phyloP scores from a whole-genome alignment of 2,797 vertebrate species.

The Luscinia luscinia region DNA sequence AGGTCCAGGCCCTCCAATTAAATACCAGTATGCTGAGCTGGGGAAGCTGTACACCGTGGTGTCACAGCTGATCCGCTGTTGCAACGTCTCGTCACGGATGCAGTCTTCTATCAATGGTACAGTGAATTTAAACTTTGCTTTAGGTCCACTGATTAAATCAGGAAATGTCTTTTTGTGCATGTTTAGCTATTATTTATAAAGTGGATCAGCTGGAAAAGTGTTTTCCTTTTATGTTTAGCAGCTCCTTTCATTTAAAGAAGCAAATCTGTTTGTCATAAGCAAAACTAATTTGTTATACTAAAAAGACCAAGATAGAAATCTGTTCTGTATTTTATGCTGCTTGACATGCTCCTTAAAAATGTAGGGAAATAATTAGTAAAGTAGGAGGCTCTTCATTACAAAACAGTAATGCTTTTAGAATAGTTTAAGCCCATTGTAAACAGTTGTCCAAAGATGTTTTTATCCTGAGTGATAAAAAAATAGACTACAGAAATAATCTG shows the following conservation, averaged over 20 bases:
- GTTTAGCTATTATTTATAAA: background rate
- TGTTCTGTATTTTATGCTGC: background rate
- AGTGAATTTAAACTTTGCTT: background rate
- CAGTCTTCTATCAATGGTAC: constrained; percentile 99
- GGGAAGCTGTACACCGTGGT: constrained; percentile 98
- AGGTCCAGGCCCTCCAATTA: constrained; percentile 97
- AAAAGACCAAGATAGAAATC: background rate
- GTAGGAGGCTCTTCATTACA: background rate
- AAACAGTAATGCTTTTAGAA: background rate
- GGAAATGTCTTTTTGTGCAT: background rate
- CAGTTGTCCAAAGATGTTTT: background rate
- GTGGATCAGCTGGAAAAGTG: background rate
- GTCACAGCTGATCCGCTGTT: constrained; percentile 96
- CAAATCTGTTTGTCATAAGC: background rate
- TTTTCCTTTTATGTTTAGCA: background rate
- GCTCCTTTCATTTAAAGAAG: background rate
- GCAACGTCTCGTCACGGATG: constrained; percentile 96
- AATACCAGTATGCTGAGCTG: constrained; percentile 98
- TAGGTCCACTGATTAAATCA: background rate
- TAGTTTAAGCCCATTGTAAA: background rate
- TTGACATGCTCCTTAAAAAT: background rate
- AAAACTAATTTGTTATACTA: background rate
- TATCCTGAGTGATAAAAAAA: background rate
- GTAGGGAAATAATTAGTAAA: background rate
- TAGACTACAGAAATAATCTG: background rate